Evolutionary conservation across 2,888 invertebrate species (phyloP), one percentile per base, ranked within the genome.

Genomic region (Spodoptera picta): DNA sequence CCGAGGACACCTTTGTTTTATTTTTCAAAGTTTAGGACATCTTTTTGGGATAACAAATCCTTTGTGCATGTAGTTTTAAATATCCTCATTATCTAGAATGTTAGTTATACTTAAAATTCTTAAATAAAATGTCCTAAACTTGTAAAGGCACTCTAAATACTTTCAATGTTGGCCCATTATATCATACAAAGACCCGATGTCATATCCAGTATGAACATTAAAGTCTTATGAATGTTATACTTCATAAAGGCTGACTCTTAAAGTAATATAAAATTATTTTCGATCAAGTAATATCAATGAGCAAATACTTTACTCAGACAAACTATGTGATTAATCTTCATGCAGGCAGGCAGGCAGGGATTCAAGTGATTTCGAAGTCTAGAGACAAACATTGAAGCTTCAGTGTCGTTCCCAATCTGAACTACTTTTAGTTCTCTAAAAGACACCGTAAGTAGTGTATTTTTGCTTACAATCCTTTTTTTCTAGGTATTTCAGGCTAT

Each of bases 351-450:
- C 19, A 19, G 19, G 19, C 62, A 9, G 36, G 36, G 59, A 60
- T 72, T 72, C 12, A 59, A 70, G 60, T 59, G 47, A 66, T 72
- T 71, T 59, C 23, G 46, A 53, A 56, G 72, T 56, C 52, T 62
- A 11, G 41, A 52, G 55, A 52, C 66, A 66, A 72, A 66, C 58
- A 59, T 71, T 61, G 61, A 53, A 56, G 43, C 23, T 52, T 27
- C 12, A 9, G 11, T 45, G 36, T 52, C 45, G 60, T 52, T 49
- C 58, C 27, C 48, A 56, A 58, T 46, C 48, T 46, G n/a, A 60
- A 66, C 43, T 19, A 55, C 55, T 58, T 58, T 12, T 9, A 52
- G 54, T 55, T 54, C 43, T 51, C 56, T 56, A 45, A n/a, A 19
- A 19, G 19, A 1, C 19, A 19, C 19, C 19, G 27, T 36, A 36